Conservation (phyloP, 2,888 invertebrate species). For the Luperina nickerlii region DNA sequence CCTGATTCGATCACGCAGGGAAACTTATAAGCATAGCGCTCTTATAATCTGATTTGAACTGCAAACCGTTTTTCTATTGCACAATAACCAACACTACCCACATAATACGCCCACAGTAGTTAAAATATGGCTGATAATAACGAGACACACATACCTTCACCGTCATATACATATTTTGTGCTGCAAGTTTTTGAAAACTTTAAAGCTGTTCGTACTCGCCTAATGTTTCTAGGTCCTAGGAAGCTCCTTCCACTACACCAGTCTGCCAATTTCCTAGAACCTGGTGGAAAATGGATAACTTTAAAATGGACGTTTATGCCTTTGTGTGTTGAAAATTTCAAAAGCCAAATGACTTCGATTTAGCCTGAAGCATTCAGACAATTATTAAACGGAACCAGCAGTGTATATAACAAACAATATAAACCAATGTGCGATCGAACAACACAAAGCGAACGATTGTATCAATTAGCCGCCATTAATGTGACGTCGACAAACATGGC, state of each 20-base stretch:
- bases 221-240: not conserved
- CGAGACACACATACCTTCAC: too few relatives aligned
- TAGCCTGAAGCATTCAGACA: not conserved
- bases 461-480: constrained; percentile 70
- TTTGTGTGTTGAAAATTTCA: not conserved
- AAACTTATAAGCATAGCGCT: too few relatives aligned
- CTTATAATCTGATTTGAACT: too few relatives aligned
- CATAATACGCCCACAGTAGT: too few relatives aligned
- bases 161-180: not conserved
- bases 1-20: too few relatives aligned
- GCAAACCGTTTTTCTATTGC: too few relatives aligned
- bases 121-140: too few relatives aligned
- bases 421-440: constrained; percentile 45
- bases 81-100: too few relatives aligned
- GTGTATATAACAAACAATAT: constrained; percentile 37
- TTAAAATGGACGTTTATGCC: too few relatives aligned
- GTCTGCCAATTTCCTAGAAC: too few relatives aligned
- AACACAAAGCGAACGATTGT: constrained; percentile 40
- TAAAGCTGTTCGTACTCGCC: not conserved
- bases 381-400: constrained; percentile 19
- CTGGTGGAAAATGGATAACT: not conserved
- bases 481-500: constrained; percentile 69
- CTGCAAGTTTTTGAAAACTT: not conserved
- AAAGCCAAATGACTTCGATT: not conserved
- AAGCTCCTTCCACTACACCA: too few relatives aligned